Conservation (phyloP, 1,140 invertebrate species). For the Forficula auricularia region DNA sequence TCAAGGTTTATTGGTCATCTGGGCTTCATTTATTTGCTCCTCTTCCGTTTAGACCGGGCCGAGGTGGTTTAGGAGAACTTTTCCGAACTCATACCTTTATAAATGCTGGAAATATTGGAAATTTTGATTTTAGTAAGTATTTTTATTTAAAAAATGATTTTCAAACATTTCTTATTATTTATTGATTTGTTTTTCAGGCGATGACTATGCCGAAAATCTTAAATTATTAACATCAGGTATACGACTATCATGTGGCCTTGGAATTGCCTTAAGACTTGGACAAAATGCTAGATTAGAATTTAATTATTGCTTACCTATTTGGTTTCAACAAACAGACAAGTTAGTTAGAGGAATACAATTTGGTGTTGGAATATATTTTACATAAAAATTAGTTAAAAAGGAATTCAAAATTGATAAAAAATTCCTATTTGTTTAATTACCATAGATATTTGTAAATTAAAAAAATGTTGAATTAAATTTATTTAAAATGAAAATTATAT, state of each 20-base stretch:
- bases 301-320: conserved; percentile 60
- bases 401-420: too few species aligned
- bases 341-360: conserved; percentile 43
- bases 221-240: conserved; percentile 29
- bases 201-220: conserved; percentile 23
- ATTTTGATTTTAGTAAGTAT: conserved; percentile 32
- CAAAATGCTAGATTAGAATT: conserved; percentile 65
- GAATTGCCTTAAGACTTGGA: conserved; percentile 58
- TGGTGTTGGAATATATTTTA: conserved; percentile 49
- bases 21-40: conserved; percentile 69
- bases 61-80: conserved; percentile 55
- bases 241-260: conserved; percentile 47
- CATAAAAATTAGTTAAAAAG: too few species aligned
- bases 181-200: conserved; percentile 20
- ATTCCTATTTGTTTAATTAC: too few species aligned
- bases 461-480: too few species aligned
- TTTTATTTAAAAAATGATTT: conserved; percentile 6
- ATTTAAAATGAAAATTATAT: too few species aligned
- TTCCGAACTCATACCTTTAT: conserved; percentile 70
- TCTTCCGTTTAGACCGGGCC: conserved; percentile 60
- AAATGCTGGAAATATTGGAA: conserved; percentile 60
- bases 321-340: conserved; percentile 32
- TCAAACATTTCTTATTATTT: conserved; percentile 7
- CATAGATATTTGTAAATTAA: too few species aligned
- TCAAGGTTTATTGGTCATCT: conserved; percentile 55